Conservation (phyloP, 2,113 vertebrate genomes). For the Crotalus tigris region DNA sequence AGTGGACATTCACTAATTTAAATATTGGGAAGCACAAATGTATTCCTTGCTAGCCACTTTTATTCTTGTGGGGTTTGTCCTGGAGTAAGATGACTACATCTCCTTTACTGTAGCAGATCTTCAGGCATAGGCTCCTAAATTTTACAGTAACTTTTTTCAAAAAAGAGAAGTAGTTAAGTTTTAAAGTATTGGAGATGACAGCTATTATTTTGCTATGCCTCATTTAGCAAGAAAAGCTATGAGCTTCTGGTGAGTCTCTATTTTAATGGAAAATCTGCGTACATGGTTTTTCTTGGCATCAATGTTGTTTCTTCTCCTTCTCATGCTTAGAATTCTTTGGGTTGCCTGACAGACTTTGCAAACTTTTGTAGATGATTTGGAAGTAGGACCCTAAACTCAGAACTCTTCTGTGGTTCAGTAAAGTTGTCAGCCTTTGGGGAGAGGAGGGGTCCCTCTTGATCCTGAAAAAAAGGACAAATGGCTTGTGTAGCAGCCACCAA, state of each 20-base stretch:
- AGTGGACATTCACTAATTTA: background rate
- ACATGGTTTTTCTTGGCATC: background rate
- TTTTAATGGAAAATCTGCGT: background rate
- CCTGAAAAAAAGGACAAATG: background rate
- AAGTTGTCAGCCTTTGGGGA: background rate
- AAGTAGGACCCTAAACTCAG: background rate
- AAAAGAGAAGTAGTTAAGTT: background rate
- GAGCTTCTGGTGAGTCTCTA: background rate
- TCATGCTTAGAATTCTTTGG: background rate
- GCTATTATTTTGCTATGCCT: conserved; percentile 4
- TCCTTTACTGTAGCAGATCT: conserved; percentile 10
- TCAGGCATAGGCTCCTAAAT: background rate
- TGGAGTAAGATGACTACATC: background rate
- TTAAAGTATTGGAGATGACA: conserved; percentile 1
- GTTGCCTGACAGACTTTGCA: background rate
- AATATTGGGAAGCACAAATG: background rate
- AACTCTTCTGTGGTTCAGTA: background rate
- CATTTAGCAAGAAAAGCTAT: conserved; percentile 7
- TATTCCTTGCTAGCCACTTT: background rate
- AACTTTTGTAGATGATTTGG: background rate
- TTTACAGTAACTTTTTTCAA: background rate
- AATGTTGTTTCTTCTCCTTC: background rate
- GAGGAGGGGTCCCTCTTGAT: background rate
- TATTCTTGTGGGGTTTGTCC: conserved; percentile 1
- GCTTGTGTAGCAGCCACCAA: background rate